A percentile compares a stretch with the other conserved stretches of the same genome.
Conservation (phyloP, 2,113 vertebrate species). For the Stigmatopora argus region DNA sequence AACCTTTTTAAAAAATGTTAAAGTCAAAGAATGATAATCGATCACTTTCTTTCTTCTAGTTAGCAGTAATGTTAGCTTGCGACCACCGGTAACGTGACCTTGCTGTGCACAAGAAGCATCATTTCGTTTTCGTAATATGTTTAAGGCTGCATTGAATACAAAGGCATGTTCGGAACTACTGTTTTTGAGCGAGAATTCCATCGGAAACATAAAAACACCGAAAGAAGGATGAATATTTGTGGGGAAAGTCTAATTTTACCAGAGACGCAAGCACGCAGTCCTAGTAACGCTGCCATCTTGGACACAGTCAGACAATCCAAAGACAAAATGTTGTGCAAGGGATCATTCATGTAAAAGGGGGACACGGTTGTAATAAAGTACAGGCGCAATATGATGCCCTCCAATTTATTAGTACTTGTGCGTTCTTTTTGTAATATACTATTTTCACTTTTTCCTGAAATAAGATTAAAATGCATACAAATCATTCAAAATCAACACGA, state of each 20-base stretch:
- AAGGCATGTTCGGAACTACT: not conserved
- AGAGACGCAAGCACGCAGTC: slow-evolving; percentile 67
- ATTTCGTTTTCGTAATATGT: not conserved
- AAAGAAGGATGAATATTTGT: not conserved
- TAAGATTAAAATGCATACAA: not conserved
- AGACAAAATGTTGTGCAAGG: slow-evolving; percentile 27
- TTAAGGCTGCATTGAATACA: not conserved
- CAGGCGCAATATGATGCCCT: not conserved
- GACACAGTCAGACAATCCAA: slow-evolving; percentile 20
- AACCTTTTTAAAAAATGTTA: not conserved
- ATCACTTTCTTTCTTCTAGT: not conserved
- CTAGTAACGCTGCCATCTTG: slow-evolving; percentile 74
- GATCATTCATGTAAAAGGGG: no score
- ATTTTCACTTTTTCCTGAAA: not conserved
- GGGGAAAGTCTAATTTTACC: slow-evolving; percentile 50
- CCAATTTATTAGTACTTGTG: not conserved
- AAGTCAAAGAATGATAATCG: not conserved
- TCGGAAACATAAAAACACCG: not conserved
- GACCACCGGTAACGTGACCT: slow-evolving; percentile 56
- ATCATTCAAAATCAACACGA: not conserved
- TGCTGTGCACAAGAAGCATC: slow-evolving; percentile 39
- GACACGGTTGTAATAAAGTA: not conserved
- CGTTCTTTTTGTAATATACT: no score
- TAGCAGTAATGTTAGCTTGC: slow-evolving; percentile 30
- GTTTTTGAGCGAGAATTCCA: rapidly evolving